phyloP scores from a whole-genome alignment of 2,888 invertebrate species.

The Idaea aversata region DNA sequence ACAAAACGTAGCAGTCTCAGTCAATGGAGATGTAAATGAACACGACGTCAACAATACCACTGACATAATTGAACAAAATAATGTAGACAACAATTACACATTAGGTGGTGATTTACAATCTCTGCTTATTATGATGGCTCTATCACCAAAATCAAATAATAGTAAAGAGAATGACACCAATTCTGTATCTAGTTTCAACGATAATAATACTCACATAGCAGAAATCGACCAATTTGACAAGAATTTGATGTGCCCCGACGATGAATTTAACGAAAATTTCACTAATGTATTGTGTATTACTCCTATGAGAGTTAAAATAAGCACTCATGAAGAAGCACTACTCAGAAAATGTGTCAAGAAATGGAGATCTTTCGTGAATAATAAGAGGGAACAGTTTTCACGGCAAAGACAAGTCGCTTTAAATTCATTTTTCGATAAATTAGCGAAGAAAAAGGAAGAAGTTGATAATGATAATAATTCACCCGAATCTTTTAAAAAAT shows the following conservation, averaged over 20 bases:
- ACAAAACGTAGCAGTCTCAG: constrained; percentile 10
- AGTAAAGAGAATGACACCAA: constrained; percentile 25
- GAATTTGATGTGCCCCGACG: not conserved
- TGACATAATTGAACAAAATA: constrained; percentile 6
- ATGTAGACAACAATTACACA: constrained; percentile 8
- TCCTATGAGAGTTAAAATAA: constrained; percentile 47
- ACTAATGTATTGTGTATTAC: constrained; percentile 48
- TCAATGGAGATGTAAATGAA: constrained; percentile 17
- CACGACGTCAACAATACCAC: not conserved
- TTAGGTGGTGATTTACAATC: constrained; percentile 52
- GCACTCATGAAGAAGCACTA: constrained; percentile 39
- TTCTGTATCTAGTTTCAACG: constrained; percentile 11
- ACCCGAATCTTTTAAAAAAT: constrained; percentile 43
- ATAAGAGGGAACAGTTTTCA: constrained; percentile 44
- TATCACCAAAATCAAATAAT: constrained; percentile 45
- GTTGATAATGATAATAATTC: constrained; percentile 36
- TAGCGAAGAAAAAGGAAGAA: constrained; percentile 64
- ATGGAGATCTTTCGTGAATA: constrained; percentile 55
- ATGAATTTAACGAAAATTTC: constrained; percentile 25
- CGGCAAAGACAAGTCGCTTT: constrained; percentile 55
- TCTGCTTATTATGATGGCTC: constrained; percentile 61
- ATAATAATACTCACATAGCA: constrained; percentile 21
- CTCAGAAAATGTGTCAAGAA: constrained; percentile 54
- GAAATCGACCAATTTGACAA: constrained; percentile 8
- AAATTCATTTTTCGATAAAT: constrained; percentile 62